phyloP scores from a whole-genome alignment of 1,140 invertebrate species.

The Protaetia brevitarsis region DNA sequence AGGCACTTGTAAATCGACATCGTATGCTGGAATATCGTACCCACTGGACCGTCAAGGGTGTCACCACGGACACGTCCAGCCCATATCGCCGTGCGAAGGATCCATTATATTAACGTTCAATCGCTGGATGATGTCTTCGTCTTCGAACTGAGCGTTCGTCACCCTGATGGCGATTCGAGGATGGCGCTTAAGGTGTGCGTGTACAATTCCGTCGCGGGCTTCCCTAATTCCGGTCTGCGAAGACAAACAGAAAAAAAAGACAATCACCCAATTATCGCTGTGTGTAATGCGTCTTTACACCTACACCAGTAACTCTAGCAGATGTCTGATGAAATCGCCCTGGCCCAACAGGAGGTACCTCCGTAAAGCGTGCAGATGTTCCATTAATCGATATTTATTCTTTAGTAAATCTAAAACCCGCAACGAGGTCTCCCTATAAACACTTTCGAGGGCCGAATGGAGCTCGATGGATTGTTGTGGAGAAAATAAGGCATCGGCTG shows the following conservation, averaged over 20 bases:
- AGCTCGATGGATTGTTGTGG: conserved; percentile 72
- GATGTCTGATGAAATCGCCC: conserved; percentile 91
- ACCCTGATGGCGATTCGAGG: conserved; percentile 88
- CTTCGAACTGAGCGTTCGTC: conserved; percentile 94
- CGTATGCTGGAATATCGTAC: conserved; percentile 85
- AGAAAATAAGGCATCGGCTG: conserved; percentile 66
- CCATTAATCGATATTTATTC: conserved; percentile 82
- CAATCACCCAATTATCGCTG: neutral
- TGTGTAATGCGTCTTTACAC: conserved; percentile 45
- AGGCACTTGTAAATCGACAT: conserved; percentile 82
- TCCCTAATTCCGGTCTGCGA: conserved; percentile 79
- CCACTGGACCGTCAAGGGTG: conserved; percentile 88
- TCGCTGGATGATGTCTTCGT: conserved; percentile 82
- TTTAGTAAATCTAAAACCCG: conserved; percentile 83
- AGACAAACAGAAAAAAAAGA: conserved; percentile 25
- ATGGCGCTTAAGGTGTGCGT: conserved; percentile 86
- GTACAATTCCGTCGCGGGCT: conserved; percentile 83
- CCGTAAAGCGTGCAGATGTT: conserved; percentile 87
- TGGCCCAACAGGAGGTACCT: conserved; percentile 90
- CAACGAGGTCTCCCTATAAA: conserved; percentile 82
- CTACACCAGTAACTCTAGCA: conserved; percentile 88
- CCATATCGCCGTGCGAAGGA: conserved; percentile 67
- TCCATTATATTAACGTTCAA: conserved; percentile 81
- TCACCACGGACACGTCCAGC: conserved; percentile 95
- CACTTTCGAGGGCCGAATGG: conserved; percentile 74